phyloP scores from a whole-genome alignment of 92 coral and sea anemone genomes.

The Epizoanthus ramosus region DNA sequence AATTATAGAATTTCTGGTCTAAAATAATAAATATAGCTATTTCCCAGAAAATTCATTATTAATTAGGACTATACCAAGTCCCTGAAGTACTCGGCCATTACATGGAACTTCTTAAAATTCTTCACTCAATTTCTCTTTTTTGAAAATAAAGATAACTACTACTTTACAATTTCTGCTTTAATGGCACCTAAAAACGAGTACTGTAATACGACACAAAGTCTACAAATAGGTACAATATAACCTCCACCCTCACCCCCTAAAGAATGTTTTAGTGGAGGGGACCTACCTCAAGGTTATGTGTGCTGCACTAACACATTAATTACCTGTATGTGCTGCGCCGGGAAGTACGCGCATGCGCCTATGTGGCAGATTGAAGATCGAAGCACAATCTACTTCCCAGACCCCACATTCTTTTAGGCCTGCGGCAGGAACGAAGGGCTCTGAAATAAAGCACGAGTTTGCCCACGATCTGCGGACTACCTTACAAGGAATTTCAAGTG shows the following conservation, averaged over 20 bases:
- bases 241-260: background rate
- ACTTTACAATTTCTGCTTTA: background rate
- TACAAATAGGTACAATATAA: background rate
- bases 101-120: constrained; percentile 5
- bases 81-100: background rate
- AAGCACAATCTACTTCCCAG: no score
- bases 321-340: no score
- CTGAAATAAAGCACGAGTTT: no score
- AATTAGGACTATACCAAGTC: background rate
- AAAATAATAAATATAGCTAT: constrained; percentile 36
- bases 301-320: no score
- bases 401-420: no score
- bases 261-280: no score
- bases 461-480: no score
- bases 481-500: no score
- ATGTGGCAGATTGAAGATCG: no score
- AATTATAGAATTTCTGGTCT: constrained; percentile 24
- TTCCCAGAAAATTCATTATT: background rate
- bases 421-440: no score
- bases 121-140: background rate
- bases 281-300: no score
- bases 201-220: background rate
- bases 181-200: background rate
- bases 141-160: background rate
- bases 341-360: no score